These are phyloP conservation scores for Sinosuthora webbiana DNA, from an alignment of 2,113 vertebrate species.

Conservation along the genomic window DNA sequence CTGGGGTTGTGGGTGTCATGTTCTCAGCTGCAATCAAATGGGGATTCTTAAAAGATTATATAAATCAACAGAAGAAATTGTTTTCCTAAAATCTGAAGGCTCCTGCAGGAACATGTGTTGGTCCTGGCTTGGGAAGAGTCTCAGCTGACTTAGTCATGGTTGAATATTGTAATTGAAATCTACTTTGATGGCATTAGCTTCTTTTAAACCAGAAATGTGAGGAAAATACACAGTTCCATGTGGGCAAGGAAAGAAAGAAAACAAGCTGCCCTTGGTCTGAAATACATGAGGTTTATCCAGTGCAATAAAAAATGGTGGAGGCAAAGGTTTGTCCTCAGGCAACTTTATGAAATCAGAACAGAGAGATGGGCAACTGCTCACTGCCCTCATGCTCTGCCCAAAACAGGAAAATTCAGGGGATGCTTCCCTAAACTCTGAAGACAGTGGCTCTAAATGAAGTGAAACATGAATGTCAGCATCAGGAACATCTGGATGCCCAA, in stretches of 20 bases:
- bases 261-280: background rate
- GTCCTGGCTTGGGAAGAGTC: background rate
- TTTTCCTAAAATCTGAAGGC: background rate
- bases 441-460: background rate
- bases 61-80: background rate
- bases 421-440: background rate
- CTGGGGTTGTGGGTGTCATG: background rate
- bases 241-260: background rate
- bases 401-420: background rate
- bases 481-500: background rate
- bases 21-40: background rate
- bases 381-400: background rate
- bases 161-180: background rate
- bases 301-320: background rate
- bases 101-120: background rate
- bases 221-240: background rate
- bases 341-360: background rate
- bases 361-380: background rate
- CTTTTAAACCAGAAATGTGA: constrained; percentile 12
- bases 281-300: background rate
- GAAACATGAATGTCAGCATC: background rate
- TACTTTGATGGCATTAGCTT: background rate
- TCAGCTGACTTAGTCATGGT: background rate
- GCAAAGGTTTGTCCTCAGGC: background rate
- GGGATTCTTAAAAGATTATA: background rate